Evolutionary conservation across 2,797 vertebrate genomes (phyloP).

Genomic region (Sebastes trivittatus): DNA sequence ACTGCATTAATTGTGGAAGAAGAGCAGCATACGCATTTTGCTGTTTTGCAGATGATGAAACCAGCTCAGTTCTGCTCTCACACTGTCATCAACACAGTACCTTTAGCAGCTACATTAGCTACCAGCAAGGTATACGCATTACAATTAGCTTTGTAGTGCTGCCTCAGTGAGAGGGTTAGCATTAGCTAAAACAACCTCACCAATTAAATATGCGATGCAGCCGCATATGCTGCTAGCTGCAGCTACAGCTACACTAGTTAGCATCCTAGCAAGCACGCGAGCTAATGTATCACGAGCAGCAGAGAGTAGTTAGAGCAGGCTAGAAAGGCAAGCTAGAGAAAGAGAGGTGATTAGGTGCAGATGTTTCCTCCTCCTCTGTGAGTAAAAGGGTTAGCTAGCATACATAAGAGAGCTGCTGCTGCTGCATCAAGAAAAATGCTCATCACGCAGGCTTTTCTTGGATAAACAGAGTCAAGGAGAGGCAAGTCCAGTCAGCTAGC

Average conservation of each 20-base stretch:
- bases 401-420: constrained; percentile 39
- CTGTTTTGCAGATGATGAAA: constrained; percentile 5
- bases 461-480: constrained; percentile 44
- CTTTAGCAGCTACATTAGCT: constrained; percentile 43
- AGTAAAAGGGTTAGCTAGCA: constrained; percentile 65
- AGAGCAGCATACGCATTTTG: constrained; percentile 23
- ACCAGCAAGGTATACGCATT: constrained; percentile 56
- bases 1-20: constrained; percentile 31
- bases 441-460: constrained; percentile 47
- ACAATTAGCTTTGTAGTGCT: constrained; percentile 63
- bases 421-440: constrained; percentile 45
- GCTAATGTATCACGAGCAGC: constrained; percentile 34
- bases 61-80: neutral
- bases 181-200: constrained; percentile 47
- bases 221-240: constrained; percentile 43
- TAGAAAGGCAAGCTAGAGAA: constrained; percentile 46
- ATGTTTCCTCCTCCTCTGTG: constrained; percentile 59
- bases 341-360: constrained; percentile 78
- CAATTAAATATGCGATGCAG: constrained; percentile 56
- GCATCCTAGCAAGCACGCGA: constrained; percentile 48
- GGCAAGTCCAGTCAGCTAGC: constrained; percentile 60
- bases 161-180: constrained; percentile 37
- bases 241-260: constrained; percentile 35
- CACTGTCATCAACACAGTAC: constrained; percentile 21
- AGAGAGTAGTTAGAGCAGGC: constrained; percentile 29